These are phyloP conservation scores for Drosophila meridiana DNA, from an alignment of 2,888 invertebrate species.

Conservation along the genomic window DNA sequence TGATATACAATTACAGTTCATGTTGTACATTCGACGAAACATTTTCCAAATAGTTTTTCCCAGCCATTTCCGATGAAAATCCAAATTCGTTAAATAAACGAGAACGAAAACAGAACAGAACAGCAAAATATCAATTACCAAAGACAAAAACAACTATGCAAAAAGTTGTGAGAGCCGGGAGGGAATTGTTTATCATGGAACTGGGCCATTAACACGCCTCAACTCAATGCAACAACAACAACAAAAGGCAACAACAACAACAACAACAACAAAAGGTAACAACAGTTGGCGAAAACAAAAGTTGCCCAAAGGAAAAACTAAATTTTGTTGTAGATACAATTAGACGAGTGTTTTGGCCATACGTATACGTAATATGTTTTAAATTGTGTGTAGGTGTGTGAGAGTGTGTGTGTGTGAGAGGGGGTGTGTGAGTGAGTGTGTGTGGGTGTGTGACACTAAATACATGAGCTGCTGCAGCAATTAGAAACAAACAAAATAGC, in stretches of 20 bases:
- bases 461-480: slow-evolving; percentile 37
- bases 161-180: slow-evolving; percentile 38
- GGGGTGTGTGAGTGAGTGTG: slow-evolving; percentile 7
- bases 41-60: background rate
- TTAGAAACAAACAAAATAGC: slow-evolving; percentile 69
- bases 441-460: slow-evolving; percentile 38
- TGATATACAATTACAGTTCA: slow-evolving; percentile 4
- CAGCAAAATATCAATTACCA: slow-evolving; percentile 46
- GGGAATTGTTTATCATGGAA: slow-evolving; percentile 72
- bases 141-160: slow-evolving; percentile 13
- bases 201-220: slow-evolving; percentile 64
- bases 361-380: slow-evolving; percentile 21
- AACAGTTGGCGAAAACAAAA: slow-evolving; percentile 57
- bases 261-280: too few species aligned
- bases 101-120: slow-evolving; percentile 22
- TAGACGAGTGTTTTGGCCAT: background rate
- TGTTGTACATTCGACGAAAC: background rate
- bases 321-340: slow-evolving; percentile 41
- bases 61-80: slow-evolving; percentile 34
- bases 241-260: slow-evolving; percentile 9
- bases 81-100: slow-evolving; percentile 23
- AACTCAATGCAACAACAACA: slow-evolving; percentile 14
- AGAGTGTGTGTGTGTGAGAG: slow-evolving; percentile 9
- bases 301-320: slow-evolving; percentile 50
- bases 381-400: background rate